A percentile compares a stretch with the other conserved stretches of the same genome.
Conservation (phyloP, 2,888 invertebrate genomes). For the Oasisia sp. region DNA sequence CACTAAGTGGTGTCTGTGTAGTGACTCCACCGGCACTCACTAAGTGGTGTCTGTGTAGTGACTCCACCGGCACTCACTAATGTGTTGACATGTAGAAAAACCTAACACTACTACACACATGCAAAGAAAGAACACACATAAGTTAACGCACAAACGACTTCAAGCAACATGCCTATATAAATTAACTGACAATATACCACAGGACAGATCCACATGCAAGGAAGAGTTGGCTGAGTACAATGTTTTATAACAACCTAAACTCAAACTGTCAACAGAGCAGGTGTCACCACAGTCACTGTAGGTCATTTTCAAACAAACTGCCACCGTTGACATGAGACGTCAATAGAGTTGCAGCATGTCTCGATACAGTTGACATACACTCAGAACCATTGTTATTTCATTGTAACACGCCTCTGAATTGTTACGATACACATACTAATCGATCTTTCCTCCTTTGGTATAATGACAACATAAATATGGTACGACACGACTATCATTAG, state of each 20-base stretch:
- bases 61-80: too few relatives aligned
- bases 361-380: background rate
- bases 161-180: background rate
- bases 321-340: background rate
- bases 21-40: background rate
- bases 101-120: background rate
- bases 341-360: background rate
- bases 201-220: background rate
- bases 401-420: background rate
- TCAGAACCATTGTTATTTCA: background rate
- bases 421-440: background rate
- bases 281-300: background rate
- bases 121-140: background rate
- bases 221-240: background rate
- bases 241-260: background rate
- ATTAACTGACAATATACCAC: background rate
- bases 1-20: too few relatives aligned
- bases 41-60: background rate
- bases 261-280: background rate
- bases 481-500: background rate
- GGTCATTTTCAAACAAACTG: background rate
- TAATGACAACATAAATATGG: slow-evolving; percentile 11
- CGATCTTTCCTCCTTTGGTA: background rate
- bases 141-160: too few relatives aligned
- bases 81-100: background rate